Percentiles rank a stretch among this genome's conserved stretches.
phyloP scores from a whole-genome alignment of 2,113 vertebrate genomes.

The Nipponia nippon region DNA sequence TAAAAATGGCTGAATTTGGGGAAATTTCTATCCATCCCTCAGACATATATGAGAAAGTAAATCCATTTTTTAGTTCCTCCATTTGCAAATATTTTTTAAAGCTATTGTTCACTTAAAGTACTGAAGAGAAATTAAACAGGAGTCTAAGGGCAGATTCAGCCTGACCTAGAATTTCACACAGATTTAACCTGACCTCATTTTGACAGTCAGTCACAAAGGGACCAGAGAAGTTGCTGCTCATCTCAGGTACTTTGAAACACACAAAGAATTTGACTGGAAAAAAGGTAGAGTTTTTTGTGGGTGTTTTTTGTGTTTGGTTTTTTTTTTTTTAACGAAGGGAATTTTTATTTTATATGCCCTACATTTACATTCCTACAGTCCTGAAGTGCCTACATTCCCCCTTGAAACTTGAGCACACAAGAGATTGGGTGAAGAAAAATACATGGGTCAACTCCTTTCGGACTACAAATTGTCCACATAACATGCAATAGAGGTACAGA shows the following conservation, averaged over 20 bases:
- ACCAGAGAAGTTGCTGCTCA: background rate
- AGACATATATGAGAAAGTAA: background rate
- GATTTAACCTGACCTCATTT: background rate
- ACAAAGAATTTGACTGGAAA: background rate
- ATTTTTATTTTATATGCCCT: background rate
- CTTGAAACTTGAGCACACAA: background rate
- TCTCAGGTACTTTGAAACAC: background rate
- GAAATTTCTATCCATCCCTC: background rate
- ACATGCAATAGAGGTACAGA: rapidly evolving
- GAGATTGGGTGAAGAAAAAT: background rate
- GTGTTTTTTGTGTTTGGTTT: no score
- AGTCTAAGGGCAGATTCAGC: background rate
- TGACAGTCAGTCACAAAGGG: background rate
- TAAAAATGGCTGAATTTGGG: background rate
- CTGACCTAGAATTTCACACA: background rate
- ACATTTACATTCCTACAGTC: background rate
- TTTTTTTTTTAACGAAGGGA: background rate
- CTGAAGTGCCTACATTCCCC: background rate
- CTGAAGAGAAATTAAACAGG: background rate
- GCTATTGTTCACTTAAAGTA: background rate
- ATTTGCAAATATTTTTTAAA: background rate
- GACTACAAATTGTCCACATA: background rate
- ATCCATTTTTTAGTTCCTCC: background rate
- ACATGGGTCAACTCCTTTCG: rapidly evolving
- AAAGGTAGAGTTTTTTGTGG: background rate